Conservation (phyloP, 1,140 invertebrate genomes). For the Drosophila ercepeae region DNA sequence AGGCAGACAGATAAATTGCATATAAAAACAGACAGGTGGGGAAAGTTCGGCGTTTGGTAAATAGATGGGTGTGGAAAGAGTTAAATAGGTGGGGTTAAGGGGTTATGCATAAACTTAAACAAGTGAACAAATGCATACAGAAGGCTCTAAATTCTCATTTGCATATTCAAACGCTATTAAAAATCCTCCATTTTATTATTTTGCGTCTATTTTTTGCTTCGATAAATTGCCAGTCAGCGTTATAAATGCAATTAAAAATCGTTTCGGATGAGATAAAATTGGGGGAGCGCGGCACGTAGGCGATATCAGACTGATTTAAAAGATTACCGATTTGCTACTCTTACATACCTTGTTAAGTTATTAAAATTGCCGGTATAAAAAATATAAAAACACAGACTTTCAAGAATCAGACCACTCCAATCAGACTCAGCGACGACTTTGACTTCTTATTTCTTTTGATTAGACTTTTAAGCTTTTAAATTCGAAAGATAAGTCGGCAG, state of each 20-base stretch:
- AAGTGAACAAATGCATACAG: conserved; percentile 53
- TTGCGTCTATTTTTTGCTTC: neutral
- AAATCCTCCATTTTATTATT: conserved; percentile 33
- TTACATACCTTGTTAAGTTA: conserved; percentile 58
- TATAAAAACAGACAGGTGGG: conserved; percentile 56
- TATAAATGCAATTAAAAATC: conserved; percentile 20
- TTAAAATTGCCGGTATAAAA: conserved; percentile 35
- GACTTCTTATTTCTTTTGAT: no score
- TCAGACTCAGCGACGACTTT: conserved; percentile 53
- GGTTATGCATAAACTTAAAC: conserved; percentile 50
- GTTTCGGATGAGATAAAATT: conserved; percentile 18
- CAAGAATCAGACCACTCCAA: conserved; percentile 64
- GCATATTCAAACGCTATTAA: conserved; percentile 6
- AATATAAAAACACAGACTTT: conserved; percentile 28
- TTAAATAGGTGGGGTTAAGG: conserved; percentile 20
- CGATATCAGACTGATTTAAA: conserved; percentile 19
- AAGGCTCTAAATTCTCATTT: conserved; percentile 37
- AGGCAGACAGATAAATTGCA: conserved; percentile 58
- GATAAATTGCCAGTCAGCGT: conserved; percentile 50
- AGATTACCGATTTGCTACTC: conserved; percentile 13
- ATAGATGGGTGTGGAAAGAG: conserved; percentile 3
- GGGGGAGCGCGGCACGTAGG: neutral
- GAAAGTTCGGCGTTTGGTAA: conserved; percentile 62
- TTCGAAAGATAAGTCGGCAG: no score
- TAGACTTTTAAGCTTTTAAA: no score